phyloP scores from a whole-genome alignment of 2,113 vertebrate species.

The Xiphorhynchus elegans region DNA sequence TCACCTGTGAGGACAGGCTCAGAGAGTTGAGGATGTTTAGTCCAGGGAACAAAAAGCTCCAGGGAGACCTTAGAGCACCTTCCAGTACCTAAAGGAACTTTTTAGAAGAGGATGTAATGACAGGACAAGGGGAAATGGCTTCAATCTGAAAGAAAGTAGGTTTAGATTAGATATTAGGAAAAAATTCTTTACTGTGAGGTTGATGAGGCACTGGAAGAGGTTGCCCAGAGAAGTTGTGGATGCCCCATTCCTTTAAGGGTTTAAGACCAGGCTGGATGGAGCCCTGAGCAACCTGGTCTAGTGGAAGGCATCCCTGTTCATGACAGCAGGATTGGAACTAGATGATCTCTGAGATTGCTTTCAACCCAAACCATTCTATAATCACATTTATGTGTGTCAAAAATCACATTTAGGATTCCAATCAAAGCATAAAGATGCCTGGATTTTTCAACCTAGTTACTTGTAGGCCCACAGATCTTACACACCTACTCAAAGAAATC shows the following conservation, averaged over 20 bases:
- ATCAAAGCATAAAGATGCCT: neutral
- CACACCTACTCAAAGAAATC: neutral
- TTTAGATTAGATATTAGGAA: neutral
- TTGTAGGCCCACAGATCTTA: neutral
- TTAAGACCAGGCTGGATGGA: neutral
- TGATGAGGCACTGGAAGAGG: neutral
- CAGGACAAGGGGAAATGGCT: neutral
- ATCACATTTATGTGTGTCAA: neutral
- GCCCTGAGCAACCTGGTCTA: neutral
- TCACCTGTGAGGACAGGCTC: neutral
- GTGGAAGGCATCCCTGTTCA: neutral
- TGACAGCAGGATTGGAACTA: neutral
- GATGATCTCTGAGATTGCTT: neutral
- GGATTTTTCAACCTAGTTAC: neutral
- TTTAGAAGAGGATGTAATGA: neutral
- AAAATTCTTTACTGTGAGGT: neutral
- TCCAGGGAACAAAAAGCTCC: neutral
- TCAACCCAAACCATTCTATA: neutral
- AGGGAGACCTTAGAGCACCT: neutral
- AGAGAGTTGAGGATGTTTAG: neutral
- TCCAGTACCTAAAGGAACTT: neutral
- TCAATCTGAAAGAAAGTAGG: neutral
- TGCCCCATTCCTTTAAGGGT: neutral
- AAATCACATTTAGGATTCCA: neutral
- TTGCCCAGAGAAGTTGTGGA: neutral